phyloP scores from a whole-genome alignment of 2,113 vertebrate genomes.

The Pungitius pungitius region DNA sequence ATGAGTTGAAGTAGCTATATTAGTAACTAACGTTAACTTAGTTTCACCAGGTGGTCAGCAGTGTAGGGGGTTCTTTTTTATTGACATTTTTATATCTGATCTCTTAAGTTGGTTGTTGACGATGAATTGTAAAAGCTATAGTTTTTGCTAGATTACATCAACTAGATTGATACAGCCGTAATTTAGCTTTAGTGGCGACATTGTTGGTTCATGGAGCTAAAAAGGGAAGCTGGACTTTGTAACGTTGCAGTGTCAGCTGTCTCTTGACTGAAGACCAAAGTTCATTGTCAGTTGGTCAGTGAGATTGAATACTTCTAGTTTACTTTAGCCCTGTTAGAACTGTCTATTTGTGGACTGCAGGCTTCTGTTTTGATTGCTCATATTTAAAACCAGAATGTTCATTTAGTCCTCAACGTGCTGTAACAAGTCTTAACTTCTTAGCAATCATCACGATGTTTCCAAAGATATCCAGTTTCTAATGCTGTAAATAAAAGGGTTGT shows the following conservation, averaged over 20 bases:
- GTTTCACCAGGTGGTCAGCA: neutral
- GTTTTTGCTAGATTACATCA: neutral
- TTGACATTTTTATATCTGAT: neutral
- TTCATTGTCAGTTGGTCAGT: conserved; percentile 31
- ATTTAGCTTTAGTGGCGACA: neutral
- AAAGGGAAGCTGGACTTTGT: conserved; percentile 50
- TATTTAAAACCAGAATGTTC: neutral
- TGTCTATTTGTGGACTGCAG: too few relatives aligned
- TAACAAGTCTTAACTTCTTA: neutral
- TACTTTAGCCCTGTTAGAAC: neutral
- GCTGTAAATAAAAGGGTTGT: neutral
- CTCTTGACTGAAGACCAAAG: conserved; percentile 43
- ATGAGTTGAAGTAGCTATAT: neutral
- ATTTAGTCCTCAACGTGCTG: too few relatives aligned
- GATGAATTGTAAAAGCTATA: neutral
- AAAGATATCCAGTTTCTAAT: neutral
- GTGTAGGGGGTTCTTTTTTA: neutral
- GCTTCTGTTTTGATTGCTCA: neutral
- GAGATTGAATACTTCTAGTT: neutral
- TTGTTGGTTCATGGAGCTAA: neutral
- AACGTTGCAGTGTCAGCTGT: neutral
- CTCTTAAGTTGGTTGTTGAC: too few relatives aligned
- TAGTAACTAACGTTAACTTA: neutral
- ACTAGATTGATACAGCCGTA: rapidly evolving
- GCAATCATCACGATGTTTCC: neutral